Conservation (phyloP, 2,113 vertebrate genomes). For the Rynchops niger region DNA sequence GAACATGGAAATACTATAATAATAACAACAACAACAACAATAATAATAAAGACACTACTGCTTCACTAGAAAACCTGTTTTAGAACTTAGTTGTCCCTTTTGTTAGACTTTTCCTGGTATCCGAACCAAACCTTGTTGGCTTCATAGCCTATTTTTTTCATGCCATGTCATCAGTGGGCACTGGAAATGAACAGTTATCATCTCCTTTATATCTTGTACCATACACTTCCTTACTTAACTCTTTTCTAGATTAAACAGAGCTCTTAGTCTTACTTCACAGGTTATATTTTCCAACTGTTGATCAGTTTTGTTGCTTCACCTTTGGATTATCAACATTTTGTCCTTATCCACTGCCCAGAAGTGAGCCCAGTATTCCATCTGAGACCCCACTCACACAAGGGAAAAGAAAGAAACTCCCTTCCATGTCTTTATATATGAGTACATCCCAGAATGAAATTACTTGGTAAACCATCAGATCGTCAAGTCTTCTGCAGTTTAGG, state of each 20-base stretch:
- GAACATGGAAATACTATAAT: background rate
- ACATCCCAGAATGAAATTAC: background rate
- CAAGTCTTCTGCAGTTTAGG: background rate
- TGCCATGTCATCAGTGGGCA: accelerated
- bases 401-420: background rate
- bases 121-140: background rate
- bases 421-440: background rate
- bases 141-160: background rate
- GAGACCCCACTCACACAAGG: background rate
- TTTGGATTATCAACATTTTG: background rate
- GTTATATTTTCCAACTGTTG: background rate
- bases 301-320: background rate
- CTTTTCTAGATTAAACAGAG: background rate
- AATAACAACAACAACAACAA: background rate
- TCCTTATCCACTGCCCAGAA: background rate
- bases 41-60: background rate
- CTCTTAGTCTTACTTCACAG: background rate
- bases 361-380: background rate
- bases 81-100: background rate
- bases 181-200: background rate
- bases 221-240: background rate
- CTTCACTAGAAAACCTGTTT: background rate
- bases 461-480: background rate
- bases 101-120: background rate
- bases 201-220: background rate